Base-by-base conservation (phyloP, 2,888 invertebrate species). In the Pandemis corylana region DNA sequence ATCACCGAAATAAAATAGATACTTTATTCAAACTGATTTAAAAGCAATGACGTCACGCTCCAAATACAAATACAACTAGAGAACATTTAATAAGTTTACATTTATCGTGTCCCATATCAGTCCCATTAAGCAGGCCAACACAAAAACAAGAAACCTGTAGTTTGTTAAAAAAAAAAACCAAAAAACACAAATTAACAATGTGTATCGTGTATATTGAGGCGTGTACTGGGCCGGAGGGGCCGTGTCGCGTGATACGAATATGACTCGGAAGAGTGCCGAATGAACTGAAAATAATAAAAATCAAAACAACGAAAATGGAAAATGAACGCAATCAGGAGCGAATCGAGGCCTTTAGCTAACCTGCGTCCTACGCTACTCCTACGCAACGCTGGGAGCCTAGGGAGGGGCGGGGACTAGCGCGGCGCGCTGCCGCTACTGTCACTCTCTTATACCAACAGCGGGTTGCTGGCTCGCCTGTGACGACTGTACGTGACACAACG, bases 231-330 rank as follows among this genome's bases (percentile, higher is more conserved):
- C 84, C 82, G 73, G 68, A 76, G 41, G 85, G 85, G 88, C 89
- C 78, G 92, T 91, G 92, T 92, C 85, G 80, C 87, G 90, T 90
- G 92, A 90, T 89, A 91, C 85, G 87, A 90, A 92, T 92, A 92
- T 92, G 93, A 93, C 92, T 86, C 86, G 81, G 83, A 86, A 86
- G 84, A 89, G 90, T 92, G 91, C 90, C 83, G 85, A 88, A 84
- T 73, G 78, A 85, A 82, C 80, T 84, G 80, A 87, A 83, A 80
- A 82, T 82, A 78, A 80, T 82, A 78, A 80, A 80, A 56, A 80
- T n/a, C 28, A 36, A 36, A 36, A 36, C 28, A 80, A 79, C 80
- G 83, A 81, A 84, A 85, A 80, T 82, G 82, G 82, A 81, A 83
- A 83, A 82, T 82, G 82, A 83, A 75, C 81, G 77, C 78, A 82